Evolutionary conservation across 1,140 invertebrate genomes (phyloP).

Genomic region (Teleopsis dalmanni): DNA sequence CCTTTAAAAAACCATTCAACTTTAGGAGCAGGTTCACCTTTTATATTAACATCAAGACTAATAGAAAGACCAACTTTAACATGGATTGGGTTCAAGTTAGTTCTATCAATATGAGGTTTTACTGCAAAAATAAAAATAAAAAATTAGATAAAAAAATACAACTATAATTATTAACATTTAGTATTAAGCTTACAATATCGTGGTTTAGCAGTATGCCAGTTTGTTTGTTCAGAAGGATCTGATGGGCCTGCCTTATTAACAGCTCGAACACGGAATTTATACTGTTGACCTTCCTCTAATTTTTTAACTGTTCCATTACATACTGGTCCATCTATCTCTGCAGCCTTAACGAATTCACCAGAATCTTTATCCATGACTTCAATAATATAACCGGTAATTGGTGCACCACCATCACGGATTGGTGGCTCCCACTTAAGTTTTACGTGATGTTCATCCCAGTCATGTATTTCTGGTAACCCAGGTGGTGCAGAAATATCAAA

Average conservation of each 20-base stretch:
- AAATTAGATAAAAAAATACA: neutral
- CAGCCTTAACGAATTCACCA: conserved; percentile 58
- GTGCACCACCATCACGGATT: conserved; percentile 89
- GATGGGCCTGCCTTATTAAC: conserved; percentile 94
- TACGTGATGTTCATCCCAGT: conserved; percentile 88
- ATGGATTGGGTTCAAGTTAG: conserved; percentile 72
- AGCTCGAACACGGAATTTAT: conserved; percentile 90
- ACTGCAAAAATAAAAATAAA: conserved; percentile 51
- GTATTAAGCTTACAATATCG: conserved; percentile 66
- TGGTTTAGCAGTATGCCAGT: conserved; percentile 91
- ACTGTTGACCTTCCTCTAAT: conserved; percentile 88
- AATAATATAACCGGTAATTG: conserved; percentile 91
- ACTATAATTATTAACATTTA: neutral
- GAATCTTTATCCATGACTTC: conserved; percentile 54
- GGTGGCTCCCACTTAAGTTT: conserved; percentile 95
- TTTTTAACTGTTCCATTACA: conserved; percentile 79
- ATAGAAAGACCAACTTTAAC: conserved; percentile 89
- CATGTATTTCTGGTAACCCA: conserved; percentile 84
- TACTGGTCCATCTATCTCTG: conserved; percentile 67
- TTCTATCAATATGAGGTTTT: conserved; percentile 87
- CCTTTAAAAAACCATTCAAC: conserved; percentile 83
- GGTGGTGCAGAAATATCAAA: conserved; percentile 85
- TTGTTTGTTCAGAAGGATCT: conserved; percentile 89
- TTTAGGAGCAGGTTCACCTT: conserved; percentile 87
- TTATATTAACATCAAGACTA: conserved; percentile 84